phyloP scores from a whole-genome alignment of 2,113 vertebrate genomes.

The Lichenostomus cassidix region DNA sequence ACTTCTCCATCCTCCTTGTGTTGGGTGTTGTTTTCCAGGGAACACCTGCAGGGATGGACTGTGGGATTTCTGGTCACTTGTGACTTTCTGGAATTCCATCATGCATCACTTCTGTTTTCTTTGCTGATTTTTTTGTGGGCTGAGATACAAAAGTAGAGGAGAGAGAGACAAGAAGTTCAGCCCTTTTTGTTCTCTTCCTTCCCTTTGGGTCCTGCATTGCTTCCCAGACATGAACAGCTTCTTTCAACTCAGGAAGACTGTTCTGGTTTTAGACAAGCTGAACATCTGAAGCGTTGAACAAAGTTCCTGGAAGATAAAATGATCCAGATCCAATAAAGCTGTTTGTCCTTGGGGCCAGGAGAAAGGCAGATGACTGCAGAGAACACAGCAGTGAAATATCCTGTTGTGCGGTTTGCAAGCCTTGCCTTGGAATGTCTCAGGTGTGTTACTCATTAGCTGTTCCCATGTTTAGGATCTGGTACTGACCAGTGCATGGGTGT shows the following conservation, averaged over 20 bases:
- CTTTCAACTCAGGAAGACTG: not conserved
- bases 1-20: not conserved
- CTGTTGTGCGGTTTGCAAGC: not conserved
- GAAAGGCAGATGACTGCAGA: not conserved
- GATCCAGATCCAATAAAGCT: not conserved
- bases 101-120: not conserved
- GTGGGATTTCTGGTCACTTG: not conserved
- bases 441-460: not conserved
- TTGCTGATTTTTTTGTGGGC: not conserved
- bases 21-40: not conserved
- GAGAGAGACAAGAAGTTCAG: not conserved
- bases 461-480: not conserved
- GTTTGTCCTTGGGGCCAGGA: not conserved
- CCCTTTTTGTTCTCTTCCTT: not conserved
- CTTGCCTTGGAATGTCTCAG: not conserved
- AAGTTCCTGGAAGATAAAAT: not conserved
- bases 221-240: not conserved
- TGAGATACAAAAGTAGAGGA: not conserved
- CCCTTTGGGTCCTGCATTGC: not conserved
- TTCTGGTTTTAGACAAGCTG: not conserved
- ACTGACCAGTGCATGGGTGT: not conserved
- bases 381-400: not conserved
- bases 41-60: fast-evolving
- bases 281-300: not conserved
- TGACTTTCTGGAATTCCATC: not conserved